Evolutionary conservation across 2,888 invertebrate genomes (phyloP).

Genomic region (Pseudanteris insignis): DNA sequence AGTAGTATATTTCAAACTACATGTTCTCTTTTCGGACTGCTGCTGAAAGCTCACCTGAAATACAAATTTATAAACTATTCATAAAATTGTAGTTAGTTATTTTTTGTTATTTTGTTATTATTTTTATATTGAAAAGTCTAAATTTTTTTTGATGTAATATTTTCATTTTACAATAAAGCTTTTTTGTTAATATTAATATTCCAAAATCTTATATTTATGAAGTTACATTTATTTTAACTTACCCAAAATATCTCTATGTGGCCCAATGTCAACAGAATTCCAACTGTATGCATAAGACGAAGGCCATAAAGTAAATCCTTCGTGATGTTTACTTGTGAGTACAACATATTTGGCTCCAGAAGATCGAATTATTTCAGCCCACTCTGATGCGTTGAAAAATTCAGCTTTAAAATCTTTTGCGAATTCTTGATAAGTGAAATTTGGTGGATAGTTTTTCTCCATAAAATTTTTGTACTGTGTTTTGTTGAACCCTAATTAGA

Average conservation of each 20-base stretch:
- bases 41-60: too few species aligned
- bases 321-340: conserved; percentile 74
- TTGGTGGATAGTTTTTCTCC: conserved; percentile 82
- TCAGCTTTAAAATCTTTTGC: conserved; percentile 88
- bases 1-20: too few species aligned
- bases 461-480: conserved; percentile 74
- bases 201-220: too few species aligned
- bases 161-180: background rate
- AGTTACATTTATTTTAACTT: too few species aligned
- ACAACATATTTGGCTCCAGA: conserved; percentile 87
- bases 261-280: conserved; percentile 73
- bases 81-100: too few species aligned
- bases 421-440: conserved; percentile 92
- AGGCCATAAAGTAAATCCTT: conserved; percentile 74
- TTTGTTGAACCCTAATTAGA: conserved; percentile 6
- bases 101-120: too few species aligned
- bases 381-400: conserved; percentile 84
- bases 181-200: too few species aligned
- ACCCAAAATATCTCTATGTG: conserved; percentile 70
- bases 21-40: too few species aligned
- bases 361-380: conserved; percentile 83
- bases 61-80: too few species aligned
- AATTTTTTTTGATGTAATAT: too few species aligned
- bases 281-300: conserved; percentile 74
- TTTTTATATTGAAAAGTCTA: too few species aligned